These are phyloP conservation scores for Selenia dentaria DNA, from an alignment of 2,888 invertebrate species.

Conservation along the genomic window DNA sequence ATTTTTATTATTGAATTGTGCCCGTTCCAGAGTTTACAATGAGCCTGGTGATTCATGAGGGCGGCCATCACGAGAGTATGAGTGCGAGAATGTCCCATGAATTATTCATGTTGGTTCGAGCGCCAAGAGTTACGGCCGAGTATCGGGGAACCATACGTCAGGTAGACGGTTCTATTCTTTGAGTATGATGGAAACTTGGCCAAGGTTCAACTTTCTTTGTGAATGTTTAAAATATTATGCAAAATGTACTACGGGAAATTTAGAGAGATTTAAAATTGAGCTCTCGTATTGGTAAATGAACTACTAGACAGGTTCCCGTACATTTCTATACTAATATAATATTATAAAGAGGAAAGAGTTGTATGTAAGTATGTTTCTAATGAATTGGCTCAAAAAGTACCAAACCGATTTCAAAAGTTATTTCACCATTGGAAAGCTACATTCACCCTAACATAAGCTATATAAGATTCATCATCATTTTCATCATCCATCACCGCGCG, in stretches of 20 bases:
- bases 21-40: conserved; percentile 19
- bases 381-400: too few species aligned
- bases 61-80: conserved; percentile 22
- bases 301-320: too few species aligned
- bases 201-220: background rate
- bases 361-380: too few species aligned
- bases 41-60: conserved; percentile 24
- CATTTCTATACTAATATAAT: too few species aligned
- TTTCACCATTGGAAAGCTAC: too few species aligned
- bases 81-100: conserved; percentile 20
- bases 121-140: conserved; percentile 22
- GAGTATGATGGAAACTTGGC: conserved; percentile 25
- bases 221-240: background rate
- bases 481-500: too few species aligned
- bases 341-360: too few species aligned
- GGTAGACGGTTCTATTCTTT: conserved; percentile 22
- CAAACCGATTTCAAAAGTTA: too few species aligned
- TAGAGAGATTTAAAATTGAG: too few species aligned
- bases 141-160: conserved; percentile 34
- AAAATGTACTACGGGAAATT: background rate
- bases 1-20: conserved; percentile 25
- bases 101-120: conserved; percentile 26
- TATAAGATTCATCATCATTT: too few species aligned
- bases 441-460: too few species aligned
- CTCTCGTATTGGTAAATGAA: too few species aligned